These are phyloP conservation scores for Scalopus aquaticus DNA, from an alignment of 2,113 vertebrate species.

Conservation along the genomic window DNA sequence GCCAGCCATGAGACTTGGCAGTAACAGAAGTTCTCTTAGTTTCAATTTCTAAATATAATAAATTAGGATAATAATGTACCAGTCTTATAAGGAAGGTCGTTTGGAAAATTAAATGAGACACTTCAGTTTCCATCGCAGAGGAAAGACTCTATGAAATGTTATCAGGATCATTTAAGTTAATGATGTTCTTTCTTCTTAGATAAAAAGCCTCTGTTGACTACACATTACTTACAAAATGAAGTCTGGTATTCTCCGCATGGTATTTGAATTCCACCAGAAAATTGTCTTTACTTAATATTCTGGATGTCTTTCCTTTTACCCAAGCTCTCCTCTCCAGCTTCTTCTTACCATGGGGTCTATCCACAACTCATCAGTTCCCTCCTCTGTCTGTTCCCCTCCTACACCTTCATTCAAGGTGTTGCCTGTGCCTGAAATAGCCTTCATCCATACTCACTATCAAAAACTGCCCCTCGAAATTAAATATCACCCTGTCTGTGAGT, in stretches of 20 bases:
- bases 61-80: not conserved
- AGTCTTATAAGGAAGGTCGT: not conserved
- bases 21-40: not conserved
- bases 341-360: not conserved
- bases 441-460: not conserved
- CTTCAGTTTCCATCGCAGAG: not conserved
- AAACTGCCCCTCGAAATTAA: not conserved
- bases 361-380: not conserved
- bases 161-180: not conserved
- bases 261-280: not conserved
- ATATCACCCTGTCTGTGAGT: not conserved
- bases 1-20: not conserved
- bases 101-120: constrained; percentile 13
- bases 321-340: not conserved
- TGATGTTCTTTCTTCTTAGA: not conserved
- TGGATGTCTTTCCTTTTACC: not conserved
- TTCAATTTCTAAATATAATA: not conserved
- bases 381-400: not conserved
- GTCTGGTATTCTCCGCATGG: not conserved
- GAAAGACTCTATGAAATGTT: not conserved
- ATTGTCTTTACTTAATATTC: not conserved
- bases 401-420: not conserved
- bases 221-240: not conserved
- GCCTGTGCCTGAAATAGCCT: not conserved
- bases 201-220: not conserved